Base-by-base conservation (phyloP, 2,888 invertebrate species). In the Thera britannica region DNA sequence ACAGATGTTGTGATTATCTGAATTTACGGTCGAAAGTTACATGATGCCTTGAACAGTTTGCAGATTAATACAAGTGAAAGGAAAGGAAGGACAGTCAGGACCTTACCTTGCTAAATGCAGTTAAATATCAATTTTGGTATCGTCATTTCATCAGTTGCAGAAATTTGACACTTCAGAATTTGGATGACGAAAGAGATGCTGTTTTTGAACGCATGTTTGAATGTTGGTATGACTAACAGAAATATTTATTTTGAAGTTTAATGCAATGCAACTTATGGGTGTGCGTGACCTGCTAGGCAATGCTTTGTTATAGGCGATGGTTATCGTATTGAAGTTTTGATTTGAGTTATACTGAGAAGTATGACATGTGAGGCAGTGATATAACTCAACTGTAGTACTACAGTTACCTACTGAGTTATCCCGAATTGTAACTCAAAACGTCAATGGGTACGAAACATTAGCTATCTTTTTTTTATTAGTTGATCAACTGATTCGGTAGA, bases 21-120 rank as follows among this genome's bases (percentile, higher is more conserved):
- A 60, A 66, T 59, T 70, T 60, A 65, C 48, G 2, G 48, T 60
- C 48, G 70, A 70, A 70, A 70, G 70, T 64, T 54, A 58, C 34
- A 35, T 35, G 52, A 54, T 59, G 36, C 61, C 66, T 70, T 61
- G 62, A 57, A 41, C 65, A 62, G 7, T 51, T 65, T 57, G 52
- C 58, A 58, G 6, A 36, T 65, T 23, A 23, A 23, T 59, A 41
- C 46, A 52, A 66, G 65, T 62, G 70, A 60, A 70, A 69, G 65
- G 62, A 55, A 12, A 44, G 51, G 64, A 58, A 60, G 54, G n/a
- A 51, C 38, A 63, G 41, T 38, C 52, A 70, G 66, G 52, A 66
- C 59, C 69, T 58, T 56, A 65, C 55, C 57, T 65, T 51, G 58
- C 68, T 62, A 62, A 62, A 67, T 9, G 35, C 62, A n/a, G 52